Base-by-base conservation (phyloP, 2,113 vertebrate genomes). In the Coturnix japonica region DNA sequence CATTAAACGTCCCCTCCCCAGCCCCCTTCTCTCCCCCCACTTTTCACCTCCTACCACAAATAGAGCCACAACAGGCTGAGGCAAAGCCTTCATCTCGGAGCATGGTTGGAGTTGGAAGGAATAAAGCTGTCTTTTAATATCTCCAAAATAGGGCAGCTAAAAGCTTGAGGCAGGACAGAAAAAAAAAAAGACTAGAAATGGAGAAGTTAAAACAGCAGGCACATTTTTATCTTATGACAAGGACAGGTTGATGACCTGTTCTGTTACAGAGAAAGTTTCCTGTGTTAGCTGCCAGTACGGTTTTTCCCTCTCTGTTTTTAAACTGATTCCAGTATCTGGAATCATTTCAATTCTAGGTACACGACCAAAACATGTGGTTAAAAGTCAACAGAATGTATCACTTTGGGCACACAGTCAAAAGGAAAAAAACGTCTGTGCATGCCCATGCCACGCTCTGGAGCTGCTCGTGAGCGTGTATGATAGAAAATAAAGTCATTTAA, bases 141-240 rank as follows among this genome's bases (percentile, higher is more conserved):
- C 91, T 77, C 39, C 23, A 43, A 85, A 67, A 91, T 74, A 82
- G 39, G 74, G 16, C 67, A 87, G 17, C 54, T 65, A 84, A 66
- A 54, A 89, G 20, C 75, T 92, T 23, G 43, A 83, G 78, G 56
- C 46, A 85, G 60, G 41, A 82, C 64, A 64, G 78, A 47, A 22
- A 7, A 43, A 43, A 76, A 81, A 71, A 53, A 89, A 31, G 30
- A 43, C 30, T 26, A 67, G 92, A 66, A 91, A 66, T 20, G 43
- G 19, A 89, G 54, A 76, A 63, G 35, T 59, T 49, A 86, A 93
- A 95, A 73, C 64, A 73, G 51, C 1, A 3, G 63, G 43, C 23
- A 61, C 75, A 92, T 96, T 92, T 94, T 96, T 95, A 87, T 91
- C 67, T 77, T 10, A 72, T 94, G 93, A 94, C 56, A 53, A 59